phyloP scores from a whole-genome alignment of 2,797 vertebrate species.

The Pangasius macronema region DNA sequence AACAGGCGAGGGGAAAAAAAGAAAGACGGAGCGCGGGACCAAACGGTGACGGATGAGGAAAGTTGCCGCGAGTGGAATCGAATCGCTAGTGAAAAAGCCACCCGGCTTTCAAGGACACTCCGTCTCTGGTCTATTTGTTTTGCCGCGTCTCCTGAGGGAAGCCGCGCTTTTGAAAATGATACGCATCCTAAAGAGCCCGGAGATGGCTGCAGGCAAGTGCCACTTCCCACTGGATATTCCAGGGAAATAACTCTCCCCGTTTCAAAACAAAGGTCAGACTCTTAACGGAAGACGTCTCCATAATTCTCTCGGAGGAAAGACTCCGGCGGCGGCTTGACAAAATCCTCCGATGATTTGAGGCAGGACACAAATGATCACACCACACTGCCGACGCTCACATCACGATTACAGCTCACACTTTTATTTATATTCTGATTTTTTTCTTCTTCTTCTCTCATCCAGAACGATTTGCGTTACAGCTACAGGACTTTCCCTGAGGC shows the following conservation, averaged over 20 bases:
- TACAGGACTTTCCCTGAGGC: not conserved
- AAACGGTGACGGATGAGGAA: conserved; percentile 34
- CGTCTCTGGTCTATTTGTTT: conserved; percentile 74
- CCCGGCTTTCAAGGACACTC: conserved; percentile 68
- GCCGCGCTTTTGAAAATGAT: conserved; percentile 70
- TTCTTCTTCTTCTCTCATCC: not conserved
- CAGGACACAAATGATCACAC: conserved; percentile 3
- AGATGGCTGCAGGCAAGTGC: conserved; percentile 74
- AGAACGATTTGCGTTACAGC: not conserved
- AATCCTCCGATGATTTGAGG: not conserved
- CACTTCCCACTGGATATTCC: conserved; percentile 75
- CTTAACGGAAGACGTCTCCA: conserved; percentile 60
- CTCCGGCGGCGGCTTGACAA: conserved; percentile 56
- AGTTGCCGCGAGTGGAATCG: conserved; percentile 41
- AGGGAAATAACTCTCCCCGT: conserved; percentile 64
- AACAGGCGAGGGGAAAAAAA: not conserved
- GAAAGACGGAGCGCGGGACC: conserved; percentile 22
- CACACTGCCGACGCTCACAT: not conserved
- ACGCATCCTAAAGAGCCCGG: conserved; percentile 67
- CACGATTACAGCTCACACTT: not conserved
- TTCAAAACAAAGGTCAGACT: conserved; percentile 71
- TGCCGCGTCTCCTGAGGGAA: conserved; percentile 66
- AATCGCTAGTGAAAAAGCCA: conserved; percentile 42
- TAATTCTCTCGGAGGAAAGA: conserved; percentile 57
- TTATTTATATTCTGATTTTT: not conserved